These are phyloP conservation scores for Oophaga pumilio DNA, from an alignment of 2,113 vertebrate species.

Conservation along the genomic window DNA sequence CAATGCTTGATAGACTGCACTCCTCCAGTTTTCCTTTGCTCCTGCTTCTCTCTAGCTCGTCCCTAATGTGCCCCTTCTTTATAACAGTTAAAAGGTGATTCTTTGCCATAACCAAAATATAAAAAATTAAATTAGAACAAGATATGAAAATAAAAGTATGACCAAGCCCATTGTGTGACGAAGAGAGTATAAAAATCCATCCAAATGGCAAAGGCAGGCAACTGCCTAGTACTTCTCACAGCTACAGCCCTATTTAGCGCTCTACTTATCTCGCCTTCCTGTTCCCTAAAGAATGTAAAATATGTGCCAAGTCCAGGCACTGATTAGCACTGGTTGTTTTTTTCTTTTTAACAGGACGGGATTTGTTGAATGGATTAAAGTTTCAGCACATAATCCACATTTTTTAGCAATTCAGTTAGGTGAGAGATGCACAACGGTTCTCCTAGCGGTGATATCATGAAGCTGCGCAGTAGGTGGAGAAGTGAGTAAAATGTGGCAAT, in stretches of 20 bases:
- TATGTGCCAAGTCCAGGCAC: conserved; percentile 52
- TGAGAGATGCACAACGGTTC: neutral
- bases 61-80: no score
- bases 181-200: no score
- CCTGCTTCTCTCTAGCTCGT: no score
- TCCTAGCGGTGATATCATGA: neutral
- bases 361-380: conserved; percentile 53
- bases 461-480: conserved; percentile 10
- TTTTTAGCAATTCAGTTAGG: conserved; percentile 36
- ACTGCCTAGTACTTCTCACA: neutral
- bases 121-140: no score
- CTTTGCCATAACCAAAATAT: no score
- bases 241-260: neutral
- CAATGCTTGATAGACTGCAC: no score
- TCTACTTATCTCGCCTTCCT: conserved; percentile 23
- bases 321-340: conserved; percentile 47
- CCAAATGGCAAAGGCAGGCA: neutral
- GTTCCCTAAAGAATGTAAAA: conserved; percentile 41
- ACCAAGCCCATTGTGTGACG: no score
- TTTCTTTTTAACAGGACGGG: conserved; percentile 38
- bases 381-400: conserved; percentile 54
- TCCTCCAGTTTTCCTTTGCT: no score
- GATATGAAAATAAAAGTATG: no score
- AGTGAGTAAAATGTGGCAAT: no score
- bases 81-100: no score